Conservation (phyloP, 2,888 invertebrate species). For the Drosophila buzzatii region DNA sequence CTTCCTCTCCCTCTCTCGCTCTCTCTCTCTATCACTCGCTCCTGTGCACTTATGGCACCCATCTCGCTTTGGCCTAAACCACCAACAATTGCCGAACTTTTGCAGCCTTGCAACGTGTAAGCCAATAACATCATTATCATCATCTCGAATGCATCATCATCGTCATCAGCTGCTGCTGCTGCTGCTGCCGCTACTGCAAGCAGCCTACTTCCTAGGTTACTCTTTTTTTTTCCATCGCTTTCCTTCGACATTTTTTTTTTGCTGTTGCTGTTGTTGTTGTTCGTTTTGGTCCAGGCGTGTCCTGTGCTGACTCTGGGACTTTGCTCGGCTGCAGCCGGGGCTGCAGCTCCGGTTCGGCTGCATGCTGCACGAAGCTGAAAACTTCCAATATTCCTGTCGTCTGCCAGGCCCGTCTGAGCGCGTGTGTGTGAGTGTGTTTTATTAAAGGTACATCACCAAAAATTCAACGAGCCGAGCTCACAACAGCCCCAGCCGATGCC, state of each 20-base stretch:
- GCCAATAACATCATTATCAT: conserved; percentile 31
- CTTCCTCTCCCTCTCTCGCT: too few relatives aligned
- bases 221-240: background rate
- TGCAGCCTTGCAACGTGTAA: conserved; percentile 23
- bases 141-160: conserved; percentile 10
- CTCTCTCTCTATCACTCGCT: background rate
- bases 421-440: conserved; percentile 42
- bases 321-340: background rate
- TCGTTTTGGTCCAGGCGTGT: conserved; percentile 15
- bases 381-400: conserved; percentile 55
- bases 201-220: conserved; percentile 38
- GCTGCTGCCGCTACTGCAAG: conserved; percentile 3
- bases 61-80: conserved; percentile 19
- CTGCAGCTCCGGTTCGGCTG: conserved; percentile 4
- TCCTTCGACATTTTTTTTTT: background rate
- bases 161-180: conserved; percentile 1
- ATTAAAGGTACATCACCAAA: conserved; percentile 69
- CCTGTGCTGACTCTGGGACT: conserved; percentile 11
- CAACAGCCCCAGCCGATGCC: background rate
- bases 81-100: conserved; percentile 18
- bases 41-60: background rate
- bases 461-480: conserved; percentile 41
- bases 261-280: background rate
- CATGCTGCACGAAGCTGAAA: conserved; percentile 45
- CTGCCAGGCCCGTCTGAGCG: background rate